Evolutionary conservation across 2,113 vertebrate species (phyloP), one percentile per base, ranked within the genome.

Genomic region (Malurus elegans): DNA sequence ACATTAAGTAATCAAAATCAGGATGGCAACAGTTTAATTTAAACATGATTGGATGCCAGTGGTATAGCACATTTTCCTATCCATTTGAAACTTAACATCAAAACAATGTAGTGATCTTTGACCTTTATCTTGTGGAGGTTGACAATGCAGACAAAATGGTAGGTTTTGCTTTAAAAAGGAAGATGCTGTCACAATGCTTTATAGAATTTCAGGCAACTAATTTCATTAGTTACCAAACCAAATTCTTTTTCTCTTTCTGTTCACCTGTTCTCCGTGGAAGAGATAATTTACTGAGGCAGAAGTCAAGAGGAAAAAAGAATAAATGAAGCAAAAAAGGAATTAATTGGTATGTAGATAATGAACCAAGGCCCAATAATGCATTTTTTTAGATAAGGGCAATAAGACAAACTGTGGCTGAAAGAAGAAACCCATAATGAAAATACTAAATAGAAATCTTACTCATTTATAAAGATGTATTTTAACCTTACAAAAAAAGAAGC

Each of bases 1-100:
- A 76, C 54, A 82, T 89, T 83, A 95, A 80, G 57, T 93, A 89
- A 93, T 85, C 66, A 87, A 95, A 94, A 92, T 26, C 60, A 87
- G 40, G 40, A 80, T 40, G 48, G 61, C 17, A 90, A 56, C 17
- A 16, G 8, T 88, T 86, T 85, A 66, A 76, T 90, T 92, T 90
- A 92, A 90, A 76, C 56, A 71, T 69, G 18, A 78, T 47, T 89
- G 42, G n/a, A 64, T 83, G 64, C 17, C 2, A 2, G 8, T 70
- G 18, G 18, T 72, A 51, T 40, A 72, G 31, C 20, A 79, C 4
- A 58, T 82, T 66, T 82, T 72, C 82, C 26, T 56, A 34, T 38
- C 7, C 6, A 24, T 66, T 78, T 85, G 26, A 82, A 29, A 61
- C 8, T 64, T 89, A 58, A 34, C 14, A 75, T 81, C 36, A 82